A percentile compares a stretch with the other conserved stretches of the same genome.
Evolutionary conservation across 2,113 vertebrate species (phyloP).

Genomic region (Prolemur simus): DNA sequence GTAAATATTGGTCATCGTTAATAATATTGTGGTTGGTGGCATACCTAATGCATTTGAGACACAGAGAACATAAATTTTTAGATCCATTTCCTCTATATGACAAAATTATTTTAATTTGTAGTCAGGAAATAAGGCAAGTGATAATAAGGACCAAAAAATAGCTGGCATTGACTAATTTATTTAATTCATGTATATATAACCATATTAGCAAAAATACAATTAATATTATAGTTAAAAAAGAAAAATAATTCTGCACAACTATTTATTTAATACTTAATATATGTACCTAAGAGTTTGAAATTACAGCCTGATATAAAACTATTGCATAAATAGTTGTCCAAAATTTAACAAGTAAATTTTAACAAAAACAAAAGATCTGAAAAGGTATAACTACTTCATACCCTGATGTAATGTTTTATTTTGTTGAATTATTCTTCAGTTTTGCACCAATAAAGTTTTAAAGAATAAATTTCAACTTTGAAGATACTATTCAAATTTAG

Average conservation of each 20-base stretch:
- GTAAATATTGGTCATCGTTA: not conserved
- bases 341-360: not conserved
- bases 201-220: slow-evolving; percentile 5
- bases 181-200: not conserved
- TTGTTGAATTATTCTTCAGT: not conserved
- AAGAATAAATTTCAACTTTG: not conserved
- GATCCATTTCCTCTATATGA: not conserved
- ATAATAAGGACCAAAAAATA: not conserved
- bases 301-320: not conserved
- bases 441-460: not conserved
- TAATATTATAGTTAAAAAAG: not conserved
- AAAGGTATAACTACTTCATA: not conserved
- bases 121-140: not conserved
- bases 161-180: not conserved
- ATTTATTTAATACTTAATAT: not conserved
- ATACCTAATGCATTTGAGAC: not conserved
- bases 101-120: not conserved
- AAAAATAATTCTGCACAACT: not conserved
- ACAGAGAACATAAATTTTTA: not conserved
- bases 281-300: not conserved
- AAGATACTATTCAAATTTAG: not conserved
- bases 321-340: not conserved
- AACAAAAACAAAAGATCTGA: not conserved
- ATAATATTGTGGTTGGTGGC: not conserved
- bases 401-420: not conserved